Percentiles rank a stretch among this genome's conserved stretches.
These are phyloP conservation scores for Sebastes alutus DNA, from an alignment of 2,797 vertebrate species.

Conservation along the genomic window DNA sequence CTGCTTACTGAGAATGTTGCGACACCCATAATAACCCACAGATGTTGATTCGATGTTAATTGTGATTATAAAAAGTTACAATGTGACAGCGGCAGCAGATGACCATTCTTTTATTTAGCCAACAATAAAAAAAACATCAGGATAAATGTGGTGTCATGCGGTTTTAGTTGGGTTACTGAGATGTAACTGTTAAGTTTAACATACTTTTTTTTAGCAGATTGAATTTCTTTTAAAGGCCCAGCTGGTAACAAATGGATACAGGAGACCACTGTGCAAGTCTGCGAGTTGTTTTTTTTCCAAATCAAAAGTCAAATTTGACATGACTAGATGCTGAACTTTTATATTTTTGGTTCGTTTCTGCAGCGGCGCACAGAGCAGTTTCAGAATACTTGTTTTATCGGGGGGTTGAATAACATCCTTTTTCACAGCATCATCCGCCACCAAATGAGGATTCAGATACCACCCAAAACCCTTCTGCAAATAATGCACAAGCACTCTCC, in stretches of 20 bases:
- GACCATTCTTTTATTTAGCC: conserved; percentile 66
- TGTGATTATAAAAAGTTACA: conserved; percentile 67
- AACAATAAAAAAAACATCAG: conserved; percentile 39
- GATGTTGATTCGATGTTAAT: conserved; percentile 69
- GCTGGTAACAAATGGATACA: conserved; percentile 15
- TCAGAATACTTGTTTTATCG: conserved; percentile 8
- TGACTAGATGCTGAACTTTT: neutral
- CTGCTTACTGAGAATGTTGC: conserved; percentile 8
- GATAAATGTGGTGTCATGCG: conserved; percentile 24
- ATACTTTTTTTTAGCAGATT: conserved; percentile 28
- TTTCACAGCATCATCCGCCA: neutral
- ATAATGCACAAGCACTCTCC: neutral
- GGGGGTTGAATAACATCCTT: neutral
- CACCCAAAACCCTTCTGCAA: neutral
- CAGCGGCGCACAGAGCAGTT: neutral
- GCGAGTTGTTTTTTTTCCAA: neutral
- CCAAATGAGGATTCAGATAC: neutral
- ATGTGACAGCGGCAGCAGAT: conserved; percentile 62
- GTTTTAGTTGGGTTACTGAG: conserved; percentile 17
- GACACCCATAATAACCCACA: conserved; percentile 56
- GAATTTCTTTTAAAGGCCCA: conserved; percentile 33
- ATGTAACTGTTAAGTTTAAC: conserved; percentile 14
- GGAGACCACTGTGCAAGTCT: neutral
- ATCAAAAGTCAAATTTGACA: neutral
- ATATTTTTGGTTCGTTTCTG: neutral